Conservation (phyloP, 1,140 invertebrate genomes). For the Lasioglossum albipes region DNA sequence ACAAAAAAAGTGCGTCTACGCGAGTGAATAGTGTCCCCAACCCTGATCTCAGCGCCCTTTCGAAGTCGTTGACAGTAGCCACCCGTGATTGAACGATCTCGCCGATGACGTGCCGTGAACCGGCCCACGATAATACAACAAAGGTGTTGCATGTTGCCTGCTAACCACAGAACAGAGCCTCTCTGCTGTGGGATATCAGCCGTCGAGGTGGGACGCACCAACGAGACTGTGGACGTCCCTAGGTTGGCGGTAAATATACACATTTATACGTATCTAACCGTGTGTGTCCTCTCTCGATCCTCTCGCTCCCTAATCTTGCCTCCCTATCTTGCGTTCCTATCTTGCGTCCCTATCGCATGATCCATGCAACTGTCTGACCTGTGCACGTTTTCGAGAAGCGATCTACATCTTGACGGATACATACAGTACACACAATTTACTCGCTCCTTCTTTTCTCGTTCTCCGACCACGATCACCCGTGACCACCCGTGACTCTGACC, state of each 20-base stretch:
- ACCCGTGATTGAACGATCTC: constrained; percentile 27
- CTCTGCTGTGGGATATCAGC: constrained; percentile 19
- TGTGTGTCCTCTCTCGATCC: not conserved
- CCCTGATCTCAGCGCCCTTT: constrained; percentile 39
- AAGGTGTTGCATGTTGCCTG: constrained; percentile 50
- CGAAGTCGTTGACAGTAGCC: constrained; percentile 19
- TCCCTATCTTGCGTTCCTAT: too few relatives aligned
- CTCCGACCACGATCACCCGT: not conserved
- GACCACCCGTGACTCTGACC: not conserved
- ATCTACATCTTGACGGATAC: constrained; percentile 9
- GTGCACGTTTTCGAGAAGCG: not conserved
- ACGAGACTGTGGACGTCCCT: constrained; percentile 46
- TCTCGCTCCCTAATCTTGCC: too few relatives aligned
- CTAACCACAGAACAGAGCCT: constrained; percentile 26
- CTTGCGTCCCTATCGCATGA: not conserved
- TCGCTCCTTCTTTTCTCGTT: not conserved
- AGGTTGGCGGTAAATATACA: constrained; percentile 59
- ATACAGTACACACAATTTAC: not conserved
- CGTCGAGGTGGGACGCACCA: constrained; percentile 44
- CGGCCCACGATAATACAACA: constrained; percentile 13
- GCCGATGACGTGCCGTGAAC: constrained; percentile 31
- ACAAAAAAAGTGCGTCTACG: constrained; percentile 40
- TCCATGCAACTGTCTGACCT: not conserved
- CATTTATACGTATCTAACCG: constrained; percentile 20
- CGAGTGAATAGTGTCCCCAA: constrained; percentile 38